phyloP scores from a whole-genome alignment of 2,113 vertebrate species.

The Scomber scombrus region DNA sequence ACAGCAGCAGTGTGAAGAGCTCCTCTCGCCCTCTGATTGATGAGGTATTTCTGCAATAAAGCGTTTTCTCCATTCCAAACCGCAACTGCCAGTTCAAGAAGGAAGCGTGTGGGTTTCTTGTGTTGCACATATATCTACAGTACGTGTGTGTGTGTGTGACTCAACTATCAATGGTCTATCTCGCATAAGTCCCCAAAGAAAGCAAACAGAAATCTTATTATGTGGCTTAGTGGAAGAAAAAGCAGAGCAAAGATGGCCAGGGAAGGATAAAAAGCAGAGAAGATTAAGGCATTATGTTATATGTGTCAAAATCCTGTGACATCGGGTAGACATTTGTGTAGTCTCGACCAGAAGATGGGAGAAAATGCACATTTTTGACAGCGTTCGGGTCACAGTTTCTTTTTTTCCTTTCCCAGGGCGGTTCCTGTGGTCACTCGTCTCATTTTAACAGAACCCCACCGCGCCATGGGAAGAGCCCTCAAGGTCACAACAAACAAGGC shows the following conservation, averaged over 20 bases:
- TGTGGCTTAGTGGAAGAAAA: constrained; percentile 22
- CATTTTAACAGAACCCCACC: constrained; percentile 48
- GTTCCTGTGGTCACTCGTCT: constrained; percentile 72
- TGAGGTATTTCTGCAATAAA: constrained; percentile 27
- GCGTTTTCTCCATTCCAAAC: neutral
- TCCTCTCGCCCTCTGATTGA: constrained; percentile 28
- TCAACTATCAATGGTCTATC: constrained; percentile 9
- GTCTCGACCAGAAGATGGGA: constrained; percentile 25
- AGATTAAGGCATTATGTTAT: constrained; percentile 26
- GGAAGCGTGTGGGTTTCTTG: neutral
- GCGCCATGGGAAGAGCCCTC: constrained; percentile 73
- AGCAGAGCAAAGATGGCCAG: constrained; percentile 7
- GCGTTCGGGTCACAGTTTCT: constrained; percentile 43
- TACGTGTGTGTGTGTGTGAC: neutral
- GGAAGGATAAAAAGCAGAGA: constrained; percentile 14
- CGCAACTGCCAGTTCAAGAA: neutral
- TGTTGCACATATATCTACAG: neutral
- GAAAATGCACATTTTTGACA: constrained; percentile 39
- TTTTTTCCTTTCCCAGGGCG: constrained; percentile 35
- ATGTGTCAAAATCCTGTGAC: constrained; percentile 36
- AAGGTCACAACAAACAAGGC: constrained; percentile 80
- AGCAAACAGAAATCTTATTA: constrained; percentile 8
- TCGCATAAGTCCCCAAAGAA: neutral
- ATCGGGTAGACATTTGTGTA: constrained; percentile 36
- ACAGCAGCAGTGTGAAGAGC: constrained; percentile 5